These are phyloP conservation scores for Oscarella lobularis DNA, from an alignment of 37 sponge, comb jelly and placozoan genomes.

Conservation along the genomic window DNA sequence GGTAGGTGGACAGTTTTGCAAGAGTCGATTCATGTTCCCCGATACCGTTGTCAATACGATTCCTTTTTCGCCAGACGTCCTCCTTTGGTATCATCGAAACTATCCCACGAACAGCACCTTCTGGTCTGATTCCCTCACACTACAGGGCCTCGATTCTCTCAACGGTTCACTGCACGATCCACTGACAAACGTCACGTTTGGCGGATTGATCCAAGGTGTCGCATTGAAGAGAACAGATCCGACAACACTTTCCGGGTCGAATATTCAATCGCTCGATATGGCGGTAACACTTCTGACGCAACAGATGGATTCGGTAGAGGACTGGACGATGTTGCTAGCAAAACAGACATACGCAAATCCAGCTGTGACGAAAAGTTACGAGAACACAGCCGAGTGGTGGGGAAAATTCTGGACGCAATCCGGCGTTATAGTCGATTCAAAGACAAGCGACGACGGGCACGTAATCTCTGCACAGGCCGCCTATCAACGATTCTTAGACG, in stretches of 20 bases:
- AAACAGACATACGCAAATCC: neutral
- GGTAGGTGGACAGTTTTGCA: neutral
- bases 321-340: neutral
- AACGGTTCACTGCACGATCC: neutral
- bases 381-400: neutral
- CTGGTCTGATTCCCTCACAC: neutral
- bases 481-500: conserved; percentile 1
- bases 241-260: neutral
- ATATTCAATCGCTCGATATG: neutral
- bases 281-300: neutral
- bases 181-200: conserved; percentile 1
- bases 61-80: neutral
- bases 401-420: neutral
- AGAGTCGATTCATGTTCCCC: neutral
- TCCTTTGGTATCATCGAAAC: neutral
- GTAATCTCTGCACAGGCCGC: neutral
- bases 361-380: neutral
- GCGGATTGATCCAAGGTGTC: neutral
- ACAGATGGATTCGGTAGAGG: neutral
- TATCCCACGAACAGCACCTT: neutral
- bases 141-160: neutral
- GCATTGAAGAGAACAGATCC: neutral
- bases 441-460: neutral
- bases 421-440: neutral
- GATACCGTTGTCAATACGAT: neutral